These are phyloP conservation scores for Oncorhynchus kisutch DNA, from an alignment of 2,113 vertebrate species.

Conservation along the genomic window DNA sequence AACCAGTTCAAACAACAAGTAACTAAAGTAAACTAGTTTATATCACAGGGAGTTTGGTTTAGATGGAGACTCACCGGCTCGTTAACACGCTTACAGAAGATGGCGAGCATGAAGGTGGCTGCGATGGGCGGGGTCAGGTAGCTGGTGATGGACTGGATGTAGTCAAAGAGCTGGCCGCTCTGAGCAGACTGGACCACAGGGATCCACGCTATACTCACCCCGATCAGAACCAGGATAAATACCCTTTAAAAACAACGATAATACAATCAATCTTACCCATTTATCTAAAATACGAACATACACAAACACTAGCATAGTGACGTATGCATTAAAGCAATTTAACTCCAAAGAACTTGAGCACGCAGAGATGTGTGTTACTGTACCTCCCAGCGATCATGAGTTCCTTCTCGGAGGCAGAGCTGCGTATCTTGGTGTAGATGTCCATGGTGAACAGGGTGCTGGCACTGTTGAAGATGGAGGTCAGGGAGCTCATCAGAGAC, in stretches of 20 bases:
- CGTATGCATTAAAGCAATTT: background rate
- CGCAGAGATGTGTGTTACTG: background rate
- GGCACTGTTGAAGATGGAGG: constrained; percentile 96
- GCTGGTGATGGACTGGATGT: constrained; percentile 92
- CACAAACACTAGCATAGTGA: background rate
- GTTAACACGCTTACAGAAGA: constrained; percentile 92
- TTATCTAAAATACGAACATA: background rate
- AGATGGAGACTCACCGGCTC: constrained; percentile 75
- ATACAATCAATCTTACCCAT: background rate
- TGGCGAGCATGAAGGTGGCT: constrained; percentile 84
- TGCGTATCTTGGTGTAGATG: constrained; percentile 87
- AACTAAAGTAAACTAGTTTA: no score
- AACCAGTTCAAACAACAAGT: no score
- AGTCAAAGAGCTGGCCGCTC: constrained; percentile 93
- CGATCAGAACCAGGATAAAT: constrained; percentile 88
- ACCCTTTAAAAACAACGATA: constrained; percentile 68
- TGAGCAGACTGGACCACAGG: constrained; percentile 89
- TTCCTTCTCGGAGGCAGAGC: constrained; percentile 78
- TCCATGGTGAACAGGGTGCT: constrained; percentile 97
- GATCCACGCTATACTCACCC: constrained; percentile 93
- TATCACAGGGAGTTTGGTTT: no score
- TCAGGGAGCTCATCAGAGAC: constrained; percentile 96
- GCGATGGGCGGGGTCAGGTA: constrained; percentile 91
- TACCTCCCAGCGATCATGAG: constrained; percentile 93
- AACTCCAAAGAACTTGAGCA: background rate